Conservation (phyloP, 2,888 invertebrate genomes). For the Tetrapedia diversipes region DNA sequence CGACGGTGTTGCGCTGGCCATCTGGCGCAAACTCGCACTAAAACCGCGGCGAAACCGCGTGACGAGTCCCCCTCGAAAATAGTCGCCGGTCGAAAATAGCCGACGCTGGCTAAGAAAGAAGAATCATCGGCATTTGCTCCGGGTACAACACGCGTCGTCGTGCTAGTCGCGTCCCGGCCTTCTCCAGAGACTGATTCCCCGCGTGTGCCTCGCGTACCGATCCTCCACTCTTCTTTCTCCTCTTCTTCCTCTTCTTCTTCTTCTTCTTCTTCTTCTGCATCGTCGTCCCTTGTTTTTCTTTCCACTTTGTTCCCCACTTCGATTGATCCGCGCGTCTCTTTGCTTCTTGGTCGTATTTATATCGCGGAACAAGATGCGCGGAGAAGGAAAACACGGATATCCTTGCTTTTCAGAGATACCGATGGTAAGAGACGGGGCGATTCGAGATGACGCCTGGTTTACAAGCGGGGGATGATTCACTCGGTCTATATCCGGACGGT, state of each 20-base stretch:
- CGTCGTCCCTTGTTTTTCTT: not conserved
- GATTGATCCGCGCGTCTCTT: constrained; percentile 18
- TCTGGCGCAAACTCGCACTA: constrained; percentile 79
- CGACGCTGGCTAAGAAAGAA: constrained; percentile 75
- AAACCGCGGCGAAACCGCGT: constrained; percentile 78
- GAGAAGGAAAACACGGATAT: constrained; percentile 16
- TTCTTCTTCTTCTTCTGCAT: not conserved
- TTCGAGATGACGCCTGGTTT: not conserved
- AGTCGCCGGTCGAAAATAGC: constrained; percentile 81
- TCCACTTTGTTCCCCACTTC: not conserved
- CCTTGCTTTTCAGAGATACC: constrained; percentile 7
- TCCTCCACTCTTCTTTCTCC: constrained; percentile 10
- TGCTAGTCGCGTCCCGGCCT: constrained; percentile 53
- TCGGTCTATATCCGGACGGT: not conserved
- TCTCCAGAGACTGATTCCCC: constrained; percentile 68
- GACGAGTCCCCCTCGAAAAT: constrained; percentile 79
- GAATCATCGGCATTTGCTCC: constrained; percentile 72
- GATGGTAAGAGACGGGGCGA: not conserved
- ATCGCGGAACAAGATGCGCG: constrained; percentile 13
- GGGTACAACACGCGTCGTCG: constrained; percentile 53
- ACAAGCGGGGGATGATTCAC: constrained; percentile 31
- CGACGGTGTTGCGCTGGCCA: constrained; percentile 75
- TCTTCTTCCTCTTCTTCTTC: constrained; percentile 10
- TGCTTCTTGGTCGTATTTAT: constrained; percentile 31
- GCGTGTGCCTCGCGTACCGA: constrained; percentile 12